Percentiles rank a stretch among this genome's conserved stretches.
phyloP scores from a whole-genome alignment of 1,140 invertebrate species.

The Leptinotarsa lineolata region DNA sequence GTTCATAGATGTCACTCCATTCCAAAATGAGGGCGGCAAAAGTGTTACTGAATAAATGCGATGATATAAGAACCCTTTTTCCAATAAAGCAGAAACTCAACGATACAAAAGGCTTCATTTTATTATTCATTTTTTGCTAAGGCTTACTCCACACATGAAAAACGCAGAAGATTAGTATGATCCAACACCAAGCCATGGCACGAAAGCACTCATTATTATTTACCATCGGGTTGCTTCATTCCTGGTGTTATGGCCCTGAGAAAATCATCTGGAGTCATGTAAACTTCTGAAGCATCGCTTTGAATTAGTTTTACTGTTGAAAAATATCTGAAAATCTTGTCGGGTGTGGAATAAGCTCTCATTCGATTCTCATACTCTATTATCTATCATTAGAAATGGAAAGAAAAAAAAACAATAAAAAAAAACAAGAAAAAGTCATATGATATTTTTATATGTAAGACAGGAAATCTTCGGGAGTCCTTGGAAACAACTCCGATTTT shows the following conservation, averaged over 20 bases:
- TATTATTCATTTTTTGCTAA: not conserved
- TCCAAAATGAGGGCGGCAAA: too few relatives aligned
- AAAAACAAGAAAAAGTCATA: conserved; percentile 1
- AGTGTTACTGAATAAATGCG: too few relatives aligned
- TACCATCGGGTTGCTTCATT: conserved; percentile 96
- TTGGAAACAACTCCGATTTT: too few relatives aligned
- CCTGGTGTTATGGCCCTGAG: conserved; percentile 94
- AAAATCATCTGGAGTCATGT: conserved; percentile 98
- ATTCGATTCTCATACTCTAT: conserved; percentile 99
- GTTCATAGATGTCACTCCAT: too few relatives aligned
- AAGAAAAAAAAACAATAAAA: conserved; percentile 7
- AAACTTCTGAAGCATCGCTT: conserved; percentile 78
- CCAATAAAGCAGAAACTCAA: too few relatives aligned
- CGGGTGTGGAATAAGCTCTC: conserved; percentile 92
- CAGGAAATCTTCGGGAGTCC: too few relatives aligned
- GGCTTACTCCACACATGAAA: conserved; percentile 7
- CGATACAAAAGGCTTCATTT: not conserved
- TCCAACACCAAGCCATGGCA: conserved; percentile 29
- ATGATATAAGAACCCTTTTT: too few relatives aligned
- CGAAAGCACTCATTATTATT: conserved; percentile 46
- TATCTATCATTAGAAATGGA: conserved; percentile 67
- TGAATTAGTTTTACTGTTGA: conserved; percentile 89
- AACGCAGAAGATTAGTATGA: conserved; percentile 18
- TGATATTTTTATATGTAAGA: not conserved
- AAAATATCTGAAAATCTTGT: conserved; percentile 99